Conservation (phyloP, 2,797 vertebrate species). For the Diceros bicornis region DNA sequence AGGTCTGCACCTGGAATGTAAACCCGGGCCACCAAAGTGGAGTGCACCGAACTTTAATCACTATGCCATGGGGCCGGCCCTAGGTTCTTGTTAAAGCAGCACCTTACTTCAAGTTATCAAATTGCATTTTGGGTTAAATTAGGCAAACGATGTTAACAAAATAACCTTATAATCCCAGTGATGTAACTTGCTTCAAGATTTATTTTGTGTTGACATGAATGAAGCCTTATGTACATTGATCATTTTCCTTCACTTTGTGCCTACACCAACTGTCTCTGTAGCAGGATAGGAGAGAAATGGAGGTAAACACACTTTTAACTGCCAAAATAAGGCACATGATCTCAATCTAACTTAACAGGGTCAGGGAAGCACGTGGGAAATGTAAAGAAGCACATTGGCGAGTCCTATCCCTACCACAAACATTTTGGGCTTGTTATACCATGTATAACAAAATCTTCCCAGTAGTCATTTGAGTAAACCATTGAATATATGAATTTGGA, state of each 20-base stretch:
- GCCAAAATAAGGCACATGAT: background rate
- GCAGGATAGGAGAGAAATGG: background rate
- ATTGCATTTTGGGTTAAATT: background rate
- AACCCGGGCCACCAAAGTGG: too few relatives aligned
- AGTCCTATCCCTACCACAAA: background rate
- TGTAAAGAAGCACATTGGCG: background rate
- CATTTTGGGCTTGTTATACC: background rate
- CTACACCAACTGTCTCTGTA: accelerated
- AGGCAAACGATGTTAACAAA: background rate
- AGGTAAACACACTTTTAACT: background rate
- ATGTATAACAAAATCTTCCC: background rate
- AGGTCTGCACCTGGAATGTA: too few relatives aligned
- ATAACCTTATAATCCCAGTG: background rate
- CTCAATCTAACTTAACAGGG: background rate
- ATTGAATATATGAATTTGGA: background rate
- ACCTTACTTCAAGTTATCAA: background rate
- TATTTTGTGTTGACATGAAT: background rate
- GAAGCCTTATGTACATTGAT: background rate
- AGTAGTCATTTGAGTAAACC: background rate
- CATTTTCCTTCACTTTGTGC: background rate
- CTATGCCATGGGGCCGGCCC: too few relatives aligned
- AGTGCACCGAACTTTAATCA: too few relatives aligned
- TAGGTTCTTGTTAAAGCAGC: background rate
- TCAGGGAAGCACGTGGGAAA: background rate
- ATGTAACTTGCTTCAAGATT: background rate